These are phyloP conservation scores for Pseudochirops cupreus DNA, from an alignment of 2,797 vertebrate species.

Conservation along the genomic window DNA sequence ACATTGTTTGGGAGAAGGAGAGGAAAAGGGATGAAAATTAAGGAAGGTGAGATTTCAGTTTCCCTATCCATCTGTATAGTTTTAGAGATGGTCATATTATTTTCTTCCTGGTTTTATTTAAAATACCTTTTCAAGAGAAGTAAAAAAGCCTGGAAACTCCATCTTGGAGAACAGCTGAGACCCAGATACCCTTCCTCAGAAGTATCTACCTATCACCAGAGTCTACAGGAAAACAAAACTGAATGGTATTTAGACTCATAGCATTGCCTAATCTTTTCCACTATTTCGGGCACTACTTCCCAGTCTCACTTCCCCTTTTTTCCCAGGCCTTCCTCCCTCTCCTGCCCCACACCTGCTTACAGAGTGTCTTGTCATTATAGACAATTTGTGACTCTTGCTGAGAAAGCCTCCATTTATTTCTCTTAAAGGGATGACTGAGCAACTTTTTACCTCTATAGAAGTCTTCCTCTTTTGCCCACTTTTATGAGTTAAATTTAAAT, in stretches of 20 bases:
- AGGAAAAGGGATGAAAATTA: not conserved
- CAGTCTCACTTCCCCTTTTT: not conserved
- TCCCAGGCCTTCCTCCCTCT: not conserved
- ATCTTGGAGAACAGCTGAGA: not conserved
- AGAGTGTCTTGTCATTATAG: slow-evolving; percentile 61
- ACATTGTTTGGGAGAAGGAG: not conserved
- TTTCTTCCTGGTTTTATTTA: not conserved
- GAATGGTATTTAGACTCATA: not conserved
- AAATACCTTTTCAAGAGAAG: not conserved
- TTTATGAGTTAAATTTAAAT: slow-evolving; percentile 63
- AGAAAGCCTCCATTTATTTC: slow-evolving; percentile 84
- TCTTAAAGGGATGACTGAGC: slow-evolving; percentile 88
- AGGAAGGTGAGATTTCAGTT: not conserved
- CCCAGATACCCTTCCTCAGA: not conserved
- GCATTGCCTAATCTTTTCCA: not conserved
- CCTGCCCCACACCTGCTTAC: not conserved
- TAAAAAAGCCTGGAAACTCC: not conserved
- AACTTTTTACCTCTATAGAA: slow-evolving; percentile 90
- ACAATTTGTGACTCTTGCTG: slow-evolving; percentile 63
- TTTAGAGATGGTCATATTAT: not conserved
- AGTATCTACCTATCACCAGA: not conserved
- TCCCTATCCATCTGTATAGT: not conserved
- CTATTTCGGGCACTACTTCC: not conserved
- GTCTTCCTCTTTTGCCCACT: slow-evolving; percentile 88
- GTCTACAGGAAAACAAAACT: not conserved